phyloP scores from a whole-genome alignment of 2,113 vertebrate genomes.

The Nyctibius bracteatus region DNA sequence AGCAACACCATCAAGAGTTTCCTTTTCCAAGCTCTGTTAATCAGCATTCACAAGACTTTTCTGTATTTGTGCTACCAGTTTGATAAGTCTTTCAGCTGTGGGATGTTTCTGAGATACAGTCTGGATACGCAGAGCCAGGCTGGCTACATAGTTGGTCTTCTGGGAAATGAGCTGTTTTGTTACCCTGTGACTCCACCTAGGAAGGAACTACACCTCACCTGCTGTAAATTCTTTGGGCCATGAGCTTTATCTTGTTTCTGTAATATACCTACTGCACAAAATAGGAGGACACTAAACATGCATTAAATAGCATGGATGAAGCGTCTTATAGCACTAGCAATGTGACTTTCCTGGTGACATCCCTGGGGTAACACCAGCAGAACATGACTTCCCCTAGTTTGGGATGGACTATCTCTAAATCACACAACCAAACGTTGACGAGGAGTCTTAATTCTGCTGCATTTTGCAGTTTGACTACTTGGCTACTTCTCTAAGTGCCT shows the following conservation, averaged over 20 bases:
- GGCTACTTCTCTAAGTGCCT: not conserved
- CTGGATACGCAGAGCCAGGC: not conserved
- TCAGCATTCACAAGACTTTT: not conserved
- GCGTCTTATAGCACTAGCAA: not conserved
- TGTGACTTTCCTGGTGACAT: fast-evolving
- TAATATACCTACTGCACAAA: not conserved
- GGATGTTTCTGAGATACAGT: not conserved
- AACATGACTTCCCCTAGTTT: not conserved
- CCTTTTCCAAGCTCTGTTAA: not conserved
- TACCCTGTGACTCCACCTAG: not conserved
- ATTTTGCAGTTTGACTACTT: not conserved
- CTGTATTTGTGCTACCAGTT: not conserved
- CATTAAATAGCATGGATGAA: not conserved
- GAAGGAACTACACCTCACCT: not conserved
- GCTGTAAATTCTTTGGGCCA: not conserved
- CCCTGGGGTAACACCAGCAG: not conserved
- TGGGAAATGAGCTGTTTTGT: not conserved
- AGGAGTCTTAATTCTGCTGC: not conserved
- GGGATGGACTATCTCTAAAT: not conserved
- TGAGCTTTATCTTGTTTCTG: not conserved
- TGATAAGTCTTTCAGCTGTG: fast-evolving
- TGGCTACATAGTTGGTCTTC: not conserved
- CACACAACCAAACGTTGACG: not conserved
- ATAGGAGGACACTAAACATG: not conserved
- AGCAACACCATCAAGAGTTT: not conserved